Evolutionary conservation across 1,140 invertebrate species (phyloP), one percentile per base, ranked within the genome.

Genomic region (Scaptomyza pallida): DNA sequence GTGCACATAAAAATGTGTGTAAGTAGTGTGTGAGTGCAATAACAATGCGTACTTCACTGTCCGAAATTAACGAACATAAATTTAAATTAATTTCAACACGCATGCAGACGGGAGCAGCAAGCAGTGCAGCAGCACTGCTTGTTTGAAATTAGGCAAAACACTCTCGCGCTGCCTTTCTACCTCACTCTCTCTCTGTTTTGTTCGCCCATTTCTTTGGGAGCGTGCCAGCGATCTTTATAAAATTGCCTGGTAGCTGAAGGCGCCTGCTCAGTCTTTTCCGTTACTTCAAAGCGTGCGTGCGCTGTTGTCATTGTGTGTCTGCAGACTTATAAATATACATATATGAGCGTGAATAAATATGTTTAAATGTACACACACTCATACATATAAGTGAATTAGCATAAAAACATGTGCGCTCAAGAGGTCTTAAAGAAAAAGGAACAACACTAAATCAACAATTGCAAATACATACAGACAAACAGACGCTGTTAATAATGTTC

Each of bases 31-130:
- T 16, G 16, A 52, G 48, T 60, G 65, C 48, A 67, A 51, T 51
- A 59, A 64, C 35, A 65, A 41, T 65, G 51, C 12, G 30, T 8
- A 41, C 43, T 16, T 37, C 44, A 23, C 26, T 40, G 45, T 59
- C 17, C 45, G 33, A 83, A 83, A 83, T 73, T 86, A 85, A 85
- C 80, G 81, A 60, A 77, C 80, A 86, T 86, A 77, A 86, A 80
- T 73, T 85, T 69, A 54, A 80, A 85, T 80, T 80, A 77, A 76
- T 73, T 69, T 62, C 37, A 43, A 77, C 72, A 79, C 72, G 67
- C 72, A 75, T 50, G 30, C 37, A 48, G 12, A 6, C 15, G 16
- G 6, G 19, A 10, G 3, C 3, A 17, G 37, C 44, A 72, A 51
- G 40, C 74, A 64, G 40, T 52, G 12, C 55, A 41, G 1, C 8